A percentile compares a stretch with the other conserved stretches of the same genome.
Evolutionary conservation across 2,113 vertebrate genomes (phyloP).

Genomic region (Alces alces): DNA sequence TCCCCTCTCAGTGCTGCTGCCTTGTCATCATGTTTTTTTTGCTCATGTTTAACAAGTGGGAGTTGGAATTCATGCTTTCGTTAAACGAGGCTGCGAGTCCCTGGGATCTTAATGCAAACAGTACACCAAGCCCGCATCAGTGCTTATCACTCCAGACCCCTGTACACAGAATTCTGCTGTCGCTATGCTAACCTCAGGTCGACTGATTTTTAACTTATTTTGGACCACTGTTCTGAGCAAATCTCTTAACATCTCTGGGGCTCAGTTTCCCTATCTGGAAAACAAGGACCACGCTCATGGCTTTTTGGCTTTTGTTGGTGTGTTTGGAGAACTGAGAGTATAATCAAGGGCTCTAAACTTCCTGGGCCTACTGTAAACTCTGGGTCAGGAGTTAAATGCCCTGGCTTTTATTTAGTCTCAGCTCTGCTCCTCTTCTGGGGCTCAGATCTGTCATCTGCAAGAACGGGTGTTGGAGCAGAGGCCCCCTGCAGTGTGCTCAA

Average conservation of each 20-base stretch:
- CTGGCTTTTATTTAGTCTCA: background rate
- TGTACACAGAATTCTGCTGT: background rate
- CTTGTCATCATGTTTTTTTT: background rate
- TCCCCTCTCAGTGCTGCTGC: accelerated
- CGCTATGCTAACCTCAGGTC: background rate
- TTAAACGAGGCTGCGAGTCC: background rate
- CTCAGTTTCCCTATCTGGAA: background rate
- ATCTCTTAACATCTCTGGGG: background rate
- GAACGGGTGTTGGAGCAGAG: background rate
- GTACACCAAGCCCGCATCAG: accelerated
- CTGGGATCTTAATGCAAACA: background rate
- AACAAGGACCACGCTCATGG: background rate
- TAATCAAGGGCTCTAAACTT: background rate
- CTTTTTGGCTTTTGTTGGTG: background rate
- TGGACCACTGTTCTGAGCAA: background rate
- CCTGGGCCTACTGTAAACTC: background rate
- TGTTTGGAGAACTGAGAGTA: background rate
- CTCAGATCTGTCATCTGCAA: background rate
- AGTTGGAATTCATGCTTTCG: background rate
- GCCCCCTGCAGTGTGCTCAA: background rate
- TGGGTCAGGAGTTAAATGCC: background rate
- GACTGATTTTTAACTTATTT: background rate
- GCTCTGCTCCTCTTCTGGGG: background rate
- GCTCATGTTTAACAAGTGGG: background rate
- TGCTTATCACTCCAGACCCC: background rate